These are phyloP conservation scores for Caradrina clavipalpis DNA, from an alignment of 2,888 invertebrate genomes.

Conservation along the genomic window DNA sequence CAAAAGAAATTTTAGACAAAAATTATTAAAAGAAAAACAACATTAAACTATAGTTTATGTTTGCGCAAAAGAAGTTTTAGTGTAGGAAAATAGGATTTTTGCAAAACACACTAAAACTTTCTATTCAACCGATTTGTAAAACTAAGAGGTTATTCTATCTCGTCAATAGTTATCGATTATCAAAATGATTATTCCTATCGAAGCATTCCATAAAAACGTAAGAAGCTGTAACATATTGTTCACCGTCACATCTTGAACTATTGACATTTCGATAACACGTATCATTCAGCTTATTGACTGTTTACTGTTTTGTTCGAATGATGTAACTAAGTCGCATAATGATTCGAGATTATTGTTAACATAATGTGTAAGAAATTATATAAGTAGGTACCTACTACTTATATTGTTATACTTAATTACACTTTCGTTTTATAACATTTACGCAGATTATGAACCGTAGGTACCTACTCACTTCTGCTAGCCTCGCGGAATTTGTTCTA, in stretches of 20 bases:
- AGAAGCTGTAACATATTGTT: neutral
- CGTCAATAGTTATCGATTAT: neutral
- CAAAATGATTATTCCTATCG: neutral
- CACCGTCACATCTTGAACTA: constrained; percentile 64
- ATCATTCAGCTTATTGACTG: constrained; percentile 52
- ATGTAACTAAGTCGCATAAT: constrained; percentile 66
- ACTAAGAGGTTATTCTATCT: neutral
- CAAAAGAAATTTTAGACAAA: too few species aligned
- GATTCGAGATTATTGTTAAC: constrained; percentile 11
- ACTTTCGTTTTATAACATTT: constrained; percentile 44
- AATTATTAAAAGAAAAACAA: too few species aligned
- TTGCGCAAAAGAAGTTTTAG: too few species aligned
- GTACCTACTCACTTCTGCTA: neutral
- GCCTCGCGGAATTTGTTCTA: too few species aligned
- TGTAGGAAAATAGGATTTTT: too few species aligned
- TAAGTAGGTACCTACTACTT: neutral
- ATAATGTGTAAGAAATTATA: constrained; percentile 10
- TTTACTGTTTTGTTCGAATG: constrained; percentile 67
- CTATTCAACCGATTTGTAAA: neutral
- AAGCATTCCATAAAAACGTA: neutral
- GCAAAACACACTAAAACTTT: neutral
- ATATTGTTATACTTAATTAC: neutral
- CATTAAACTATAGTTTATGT: too few species aligned
- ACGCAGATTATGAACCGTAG: neutral
- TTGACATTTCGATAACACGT: constrained; percentile 68